Evolutionary conservation across 2,113 vertebrate genomes (phyloP), one percentile per base, ranked within the genome.

Genomic region (Micromys minutus): DNA sequence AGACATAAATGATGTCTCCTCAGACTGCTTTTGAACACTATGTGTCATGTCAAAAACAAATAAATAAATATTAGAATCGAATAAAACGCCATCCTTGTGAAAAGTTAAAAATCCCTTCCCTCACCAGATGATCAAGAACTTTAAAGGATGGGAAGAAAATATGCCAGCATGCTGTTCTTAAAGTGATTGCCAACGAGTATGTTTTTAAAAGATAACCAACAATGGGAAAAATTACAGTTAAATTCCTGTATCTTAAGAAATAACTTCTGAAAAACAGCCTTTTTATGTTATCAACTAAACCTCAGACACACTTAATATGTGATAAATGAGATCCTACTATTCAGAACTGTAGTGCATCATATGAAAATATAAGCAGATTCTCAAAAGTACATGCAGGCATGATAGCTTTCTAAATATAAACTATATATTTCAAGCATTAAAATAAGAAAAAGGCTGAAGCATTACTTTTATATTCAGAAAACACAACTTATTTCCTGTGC

Each of bases 221-320:
- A 94, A 75, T 55, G 36, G 61, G 81, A 79, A 34, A 29, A 95
- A 89, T 22, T 83, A 69, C 29, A 65, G 80, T 88, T 83, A 52
- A 95, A 95, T 91, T 87, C 71, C 93, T 69, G 69, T 65, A 89
- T 88, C 59, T 94, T 24, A 94, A 52, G 26, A 85, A 94, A 59
- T 83, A 90, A 93, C 26, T 87, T 29, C 65, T n/a, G 57, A 2
- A 90, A 74, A 92, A 36, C 72, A 63, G 1, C 61, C 42, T 31
- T 90, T 21, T 47, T 31, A 87, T 13, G 61, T 86, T 77, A 95
- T 10, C 83, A 80, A 90, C 81, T 92, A 93, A 90, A 45, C 7
- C 47, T 81, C 74, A 87, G 86, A 89, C 42, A 97, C 12, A 94
- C 34, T 75, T 91, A 91, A 91, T 19, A 95, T 39, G 88, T 59